Percentiles rank a stretch among this genome's conserved stretches.
Conservation (phyloP, 2,113 vertebrate species). For the Peromyscus polionotus region DNA sequence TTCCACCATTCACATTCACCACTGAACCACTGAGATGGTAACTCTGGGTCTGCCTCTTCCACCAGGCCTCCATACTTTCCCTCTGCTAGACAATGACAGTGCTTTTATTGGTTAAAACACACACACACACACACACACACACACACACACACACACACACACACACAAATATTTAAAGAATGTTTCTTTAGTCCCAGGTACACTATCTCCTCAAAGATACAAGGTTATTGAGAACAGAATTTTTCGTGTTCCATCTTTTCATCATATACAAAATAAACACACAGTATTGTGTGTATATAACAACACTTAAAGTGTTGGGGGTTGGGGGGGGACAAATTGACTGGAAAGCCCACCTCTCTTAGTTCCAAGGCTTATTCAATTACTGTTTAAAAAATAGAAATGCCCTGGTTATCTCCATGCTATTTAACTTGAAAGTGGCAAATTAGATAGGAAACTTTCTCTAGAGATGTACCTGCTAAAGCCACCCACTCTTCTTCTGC, state of each 20-base stretch:
- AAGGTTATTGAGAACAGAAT: not conserved
- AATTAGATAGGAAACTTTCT: not conserved
- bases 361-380: not conserved
- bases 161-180: not conserved
- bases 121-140: too few species aligned
- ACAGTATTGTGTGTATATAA: not conserved
- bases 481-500: not conserved
- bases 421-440: not conserved
- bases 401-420: not conserved
- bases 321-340: not conserved
- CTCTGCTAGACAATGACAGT: not conserved
- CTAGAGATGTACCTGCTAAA: conserved; percentile 14
- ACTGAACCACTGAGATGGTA: not conserved
- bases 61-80: not conserved
- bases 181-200: not conserved
- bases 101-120: not conserved
- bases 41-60: not conserved
- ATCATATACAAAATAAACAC: not conserved
- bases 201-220: not conserved
- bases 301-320: not conserved
- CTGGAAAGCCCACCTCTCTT: not conserved
- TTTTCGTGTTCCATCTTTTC: not conserved
- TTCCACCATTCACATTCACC: not conserved
- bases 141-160: too few species aligned
- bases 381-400: not conserved